phyloP scores from a whole-genome alignment of 2,113 vertebrate genomes.

The Poecilia latipinna region DNA sequence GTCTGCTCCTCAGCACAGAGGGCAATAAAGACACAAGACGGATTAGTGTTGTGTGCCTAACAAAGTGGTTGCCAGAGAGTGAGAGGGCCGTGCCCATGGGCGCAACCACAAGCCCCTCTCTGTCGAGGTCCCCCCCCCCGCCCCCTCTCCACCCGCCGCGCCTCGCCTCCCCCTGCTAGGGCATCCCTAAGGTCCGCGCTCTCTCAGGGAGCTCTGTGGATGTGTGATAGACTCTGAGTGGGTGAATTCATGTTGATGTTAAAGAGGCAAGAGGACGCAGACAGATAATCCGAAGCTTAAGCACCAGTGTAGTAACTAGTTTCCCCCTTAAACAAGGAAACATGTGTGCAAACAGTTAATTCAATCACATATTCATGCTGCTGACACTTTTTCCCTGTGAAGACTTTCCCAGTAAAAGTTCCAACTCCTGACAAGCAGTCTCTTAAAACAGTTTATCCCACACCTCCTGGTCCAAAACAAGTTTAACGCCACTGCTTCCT shows the following conservation, averaged over 20 bases:
- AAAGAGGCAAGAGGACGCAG: conserved; percentile 75
- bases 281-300: conserved; percentile 78
- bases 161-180: conserved; percentile 32
- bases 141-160: conserved; percentile 24
- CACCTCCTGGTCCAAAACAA: conserved; percentile 16
- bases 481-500: not conserved
- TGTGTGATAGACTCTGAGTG: conserved; percentile 79
- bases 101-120: conserved; percentile 53
- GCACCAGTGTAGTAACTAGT: conserved; percentile 66
- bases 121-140: conserved; percentile 45
- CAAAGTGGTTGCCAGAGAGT: conserved; percentile 76
- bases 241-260: conserved; percentile 74
- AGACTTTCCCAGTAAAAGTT: conserved; percentile 54
- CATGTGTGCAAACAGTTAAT: conserved; percentile 77
- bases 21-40: conserved; percentile 80
- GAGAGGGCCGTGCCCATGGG: conserved; percentile 76
- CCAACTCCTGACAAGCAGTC: conserved; percentile 31
- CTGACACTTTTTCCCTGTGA: conserved; percentile 42
- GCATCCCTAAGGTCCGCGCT: conserved; percentile 73
- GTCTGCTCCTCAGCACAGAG: conserved; percentile 67
- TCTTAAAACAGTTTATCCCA: conserved; percentile 33
- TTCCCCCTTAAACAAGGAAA: conserved; percentile 72
- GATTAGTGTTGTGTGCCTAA: conserved; percentile 79
- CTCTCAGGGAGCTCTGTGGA: conserved; percentile 77
- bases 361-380: conserved; percentile 54